A percentile compares a stretch with the other conserved stretches of the same genome.
Conservation (phyloP, 2,113 vertebrate species). For the Gambusia affinis region DNA sequence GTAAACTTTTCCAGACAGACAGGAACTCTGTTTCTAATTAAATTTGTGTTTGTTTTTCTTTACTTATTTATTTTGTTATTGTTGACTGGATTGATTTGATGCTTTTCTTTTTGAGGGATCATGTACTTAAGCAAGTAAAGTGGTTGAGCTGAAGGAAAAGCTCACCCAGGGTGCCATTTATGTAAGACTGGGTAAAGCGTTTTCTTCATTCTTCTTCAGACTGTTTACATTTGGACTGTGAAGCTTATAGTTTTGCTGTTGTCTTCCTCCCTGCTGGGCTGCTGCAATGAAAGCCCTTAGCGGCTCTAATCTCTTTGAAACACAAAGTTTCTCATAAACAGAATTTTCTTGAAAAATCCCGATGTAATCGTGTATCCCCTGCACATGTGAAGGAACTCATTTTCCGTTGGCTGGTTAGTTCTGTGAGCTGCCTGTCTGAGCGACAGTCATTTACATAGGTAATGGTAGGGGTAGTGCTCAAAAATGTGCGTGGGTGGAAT, state of each 20-base stretch:
- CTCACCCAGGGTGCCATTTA: no score
- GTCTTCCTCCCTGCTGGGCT: neutral
- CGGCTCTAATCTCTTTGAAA: neutral
- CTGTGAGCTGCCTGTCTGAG: conserved; percentile 58
- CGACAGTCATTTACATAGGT: conserved; percentile 75
- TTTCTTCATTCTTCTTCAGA: neutral
- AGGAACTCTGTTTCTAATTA: no score
- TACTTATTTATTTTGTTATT: neutral
- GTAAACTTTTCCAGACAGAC: no score
- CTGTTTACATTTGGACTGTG: neutral
- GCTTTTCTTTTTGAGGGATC: no score
- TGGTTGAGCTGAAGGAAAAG: no score
- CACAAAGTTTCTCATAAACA: conserved; percentile 12
- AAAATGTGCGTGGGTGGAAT: conserved; percentile 72
- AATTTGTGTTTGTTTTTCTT: neutral
- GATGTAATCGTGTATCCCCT: conserved; percentile 23
- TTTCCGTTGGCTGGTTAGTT: conserved; percentile 57
- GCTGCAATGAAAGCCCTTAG: neutral
- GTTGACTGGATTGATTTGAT: neutral
- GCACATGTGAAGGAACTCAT: conserved; percentile 48
- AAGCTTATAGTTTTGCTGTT: neutral
- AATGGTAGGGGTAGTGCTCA: conserved; percentile 72
- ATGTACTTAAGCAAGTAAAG: no score
- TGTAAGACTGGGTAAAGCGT: no score
- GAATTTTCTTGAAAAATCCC: conserved; percentile 9